Conservation (phyloP, 2,113 vertebrate species). For the Ceyx melanurus region DNA sequence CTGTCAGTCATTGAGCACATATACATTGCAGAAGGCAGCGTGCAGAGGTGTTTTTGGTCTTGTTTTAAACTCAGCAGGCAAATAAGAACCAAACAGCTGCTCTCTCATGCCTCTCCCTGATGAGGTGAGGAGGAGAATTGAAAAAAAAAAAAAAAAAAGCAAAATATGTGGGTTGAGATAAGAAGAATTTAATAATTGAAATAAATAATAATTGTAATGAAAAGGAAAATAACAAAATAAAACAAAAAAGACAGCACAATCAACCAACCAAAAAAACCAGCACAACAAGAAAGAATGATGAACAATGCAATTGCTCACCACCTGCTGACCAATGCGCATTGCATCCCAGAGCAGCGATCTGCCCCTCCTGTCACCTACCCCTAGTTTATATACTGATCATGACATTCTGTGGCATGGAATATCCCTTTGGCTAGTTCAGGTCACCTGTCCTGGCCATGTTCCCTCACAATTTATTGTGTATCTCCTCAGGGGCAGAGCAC, state of each 20-base stretch:
- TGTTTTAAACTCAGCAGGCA: background rate
- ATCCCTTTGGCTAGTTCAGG: background rate
- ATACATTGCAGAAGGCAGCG: background rate
- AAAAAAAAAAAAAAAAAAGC: background rate
- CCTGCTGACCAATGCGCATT: background rate
- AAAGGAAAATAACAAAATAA: background rate
- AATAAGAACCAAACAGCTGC: background rate
- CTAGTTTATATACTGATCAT: background rate
- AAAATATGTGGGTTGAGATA: background rate
- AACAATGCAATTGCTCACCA: background rate
- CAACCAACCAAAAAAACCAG: too few relatives aligned
- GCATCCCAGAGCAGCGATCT: background rate
- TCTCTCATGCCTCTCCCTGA: background rate
- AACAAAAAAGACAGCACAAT: too few relatives aligned
- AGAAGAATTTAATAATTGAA: background rate
- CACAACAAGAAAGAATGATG: background rate
- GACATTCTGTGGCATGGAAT: background rate
- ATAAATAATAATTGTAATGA: background rate
- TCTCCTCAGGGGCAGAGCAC: background rate
- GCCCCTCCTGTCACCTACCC: background rate
- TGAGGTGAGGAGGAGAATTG: background rate
- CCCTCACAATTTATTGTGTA: background rate
- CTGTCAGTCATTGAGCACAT: constrained; percentile 44
- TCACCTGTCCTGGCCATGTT: background rate
- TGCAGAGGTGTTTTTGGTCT: constrained; percentile 26